Evolutionary conservation across 2,113 vertebrate genomes (phyloP).

Genomic region (Alaudala cheleensis): DNA sequence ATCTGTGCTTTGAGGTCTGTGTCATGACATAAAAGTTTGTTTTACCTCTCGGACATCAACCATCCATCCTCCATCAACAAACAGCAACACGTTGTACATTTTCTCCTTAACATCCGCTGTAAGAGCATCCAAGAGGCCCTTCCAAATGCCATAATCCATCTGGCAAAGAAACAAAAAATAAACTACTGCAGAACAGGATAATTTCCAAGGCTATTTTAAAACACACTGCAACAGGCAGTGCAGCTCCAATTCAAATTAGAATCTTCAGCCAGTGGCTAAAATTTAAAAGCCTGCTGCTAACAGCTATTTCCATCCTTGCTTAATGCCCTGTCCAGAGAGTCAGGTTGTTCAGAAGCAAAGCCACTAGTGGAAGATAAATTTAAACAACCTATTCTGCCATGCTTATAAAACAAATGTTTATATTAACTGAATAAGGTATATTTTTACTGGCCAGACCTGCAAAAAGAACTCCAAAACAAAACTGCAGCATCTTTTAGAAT

Average conservation of each 20-base stretch:
- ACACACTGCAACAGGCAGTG: not conserved
- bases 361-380: not conserved
- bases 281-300: not conserved
- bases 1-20: not conserved
- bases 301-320: not conserved
- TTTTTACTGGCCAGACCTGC: not conserved
- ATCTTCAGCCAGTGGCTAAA: not conserved
- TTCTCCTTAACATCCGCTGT: constrained; percentile 95
- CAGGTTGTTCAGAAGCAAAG: not conserved
- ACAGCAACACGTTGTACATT: constrained; percentile 96
- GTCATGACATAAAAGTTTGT: not conserved
- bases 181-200: not conserved
- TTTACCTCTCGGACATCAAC: constrained; percentile 93
- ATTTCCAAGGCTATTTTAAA: constrained; percentile 12
- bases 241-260: not conserved
- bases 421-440: not conserved
- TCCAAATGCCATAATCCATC: constrained; percentile 88
- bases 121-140: constrained; percentile 84
- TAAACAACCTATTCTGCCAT: not conserved
- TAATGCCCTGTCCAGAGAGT: not conserved
- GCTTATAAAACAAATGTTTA: not conserved
- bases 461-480: not conserved
- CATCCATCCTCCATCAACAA: constrained; percentile 99
- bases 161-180: constrained; percentile 68
- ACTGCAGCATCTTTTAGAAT: not conserved